A percentile compares a stretch with the other conserved stretches of the same genome.
Evolutionary conservation across 2,113 vertebrate genomes (phyloP).

Genomic region (Pheucticus melanocephalus): DNA sequence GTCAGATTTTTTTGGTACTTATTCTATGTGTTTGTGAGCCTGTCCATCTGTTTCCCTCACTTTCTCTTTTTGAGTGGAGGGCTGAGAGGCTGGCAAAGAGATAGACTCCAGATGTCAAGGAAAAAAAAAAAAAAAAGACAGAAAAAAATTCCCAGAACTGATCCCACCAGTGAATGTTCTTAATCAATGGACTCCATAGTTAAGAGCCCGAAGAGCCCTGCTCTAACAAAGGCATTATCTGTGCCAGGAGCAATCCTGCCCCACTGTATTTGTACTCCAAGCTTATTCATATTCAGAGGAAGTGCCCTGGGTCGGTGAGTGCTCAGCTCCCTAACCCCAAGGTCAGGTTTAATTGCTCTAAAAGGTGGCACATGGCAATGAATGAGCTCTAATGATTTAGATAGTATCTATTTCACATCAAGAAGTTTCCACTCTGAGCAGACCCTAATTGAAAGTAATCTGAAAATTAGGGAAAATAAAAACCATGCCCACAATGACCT

Average conservation of each 20-base stretch:
- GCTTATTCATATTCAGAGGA: constrained; percentile 85
- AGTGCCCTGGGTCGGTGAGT: constrained; percentile 85
- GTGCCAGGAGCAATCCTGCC: constrained; percentile 38
- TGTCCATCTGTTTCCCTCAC: background rate
- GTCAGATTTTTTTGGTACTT: background rate
- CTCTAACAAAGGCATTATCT: constrained; percentile 64
- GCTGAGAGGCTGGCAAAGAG: constrained; percentile 40
- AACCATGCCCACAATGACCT: constrained; percentile 78
- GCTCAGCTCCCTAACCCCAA: constrained; percentile 83
- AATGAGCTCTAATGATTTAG: constrained; percentile 95
- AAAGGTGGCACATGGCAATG: constrained; percentile 88
- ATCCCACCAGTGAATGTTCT: constrained; percentile 46
- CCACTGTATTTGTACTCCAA: constrained; percentile 68
- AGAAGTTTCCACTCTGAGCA: constrained; percentile 77
- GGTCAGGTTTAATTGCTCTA: constrained; percentile 86
- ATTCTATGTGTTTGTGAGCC: background rate
- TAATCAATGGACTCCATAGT: constrained; percentile 71
- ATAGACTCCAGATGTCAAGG: constrained; percentile 78
- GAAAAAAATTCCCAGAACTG: background rate
- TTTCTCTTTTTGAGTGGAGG: background rate
- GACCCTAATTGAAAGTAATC: constrained; percentile 84
- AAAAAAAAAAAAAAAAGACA: background rate
- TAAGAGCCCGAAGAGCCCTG: background rate
- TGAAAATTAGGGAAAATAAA: constrained; percentile 86
- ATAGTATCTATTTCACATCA: constrained; percentile 95